Conservation (phyloP, 2,888 invertebrate species). For the Abrostola tripartita region DNA sequence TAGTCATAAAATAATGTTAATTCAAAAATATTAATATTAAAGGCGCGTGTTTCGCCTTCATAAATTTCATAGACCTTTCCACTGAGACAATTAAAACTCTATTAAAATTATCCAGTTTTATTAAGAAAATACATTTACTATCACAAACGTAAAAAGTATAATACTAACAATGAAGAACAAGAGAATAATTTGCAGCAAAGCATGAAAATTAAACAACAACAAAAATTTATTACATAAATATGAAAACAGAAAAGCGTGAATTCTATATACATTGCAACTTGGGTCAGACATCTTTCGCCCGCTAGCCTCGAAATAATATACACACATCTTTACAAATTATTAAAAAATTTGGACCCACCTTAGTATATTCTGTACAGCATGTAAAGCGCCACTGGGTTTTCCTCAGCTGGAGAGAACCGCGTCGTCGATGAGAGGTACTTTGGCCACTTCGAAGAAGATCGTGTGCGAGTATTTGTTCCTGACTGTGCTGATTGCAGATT, state of each 20-base stretch:
- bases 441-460: slow-evolving; percentile 97
- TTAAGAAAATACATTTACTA: slow-evolving; percentile 30
- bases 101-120: slow-evolving; percentile 9
- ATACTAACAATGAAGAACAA: slow-evolving; percentile 31
- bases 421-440: slow-evolving; percentile 90
- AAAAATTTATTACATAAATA: slow-evolving; percentile 36
- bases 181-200: slow-evolving; percentile 30
- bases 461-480: slow-evolving; percentile 97
- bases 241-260: slow-evolving; percentile 36
- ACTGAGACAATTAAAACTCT: slow-evolving; percentile 23
- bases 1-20: slow-evolving; percentile 31
- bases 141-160: slow-evolving; percentile 21
- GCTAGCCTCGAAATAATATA: slow-evolving; percentile 48
- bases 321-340: slow-evolving; percentile 56
- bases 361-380: slow-evolving; percentile 65
- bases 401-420: slow-evolving; percentile 76
- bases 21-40: slow-evolving; percentile 13
- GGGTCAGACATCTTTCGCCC: slow-evolving; percentile 43
- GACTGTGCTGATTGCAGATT: slow-evolving; percentile 94
- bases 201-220: slow-evolving; percentile 51
- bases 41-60: slow-evolving; percentile 2
- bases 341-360: slow-evolving; percentile 78
- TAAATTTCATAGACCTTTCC: slow-evolving; percentile 36
- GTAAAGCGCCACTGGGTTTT: slow-evolving; percentile 68
- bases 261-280: slow-evolving; percentile 52